Base-by-base conservation (phyloP, 2,797 vertebrate species). In the Microtus obscurus region DNA sequence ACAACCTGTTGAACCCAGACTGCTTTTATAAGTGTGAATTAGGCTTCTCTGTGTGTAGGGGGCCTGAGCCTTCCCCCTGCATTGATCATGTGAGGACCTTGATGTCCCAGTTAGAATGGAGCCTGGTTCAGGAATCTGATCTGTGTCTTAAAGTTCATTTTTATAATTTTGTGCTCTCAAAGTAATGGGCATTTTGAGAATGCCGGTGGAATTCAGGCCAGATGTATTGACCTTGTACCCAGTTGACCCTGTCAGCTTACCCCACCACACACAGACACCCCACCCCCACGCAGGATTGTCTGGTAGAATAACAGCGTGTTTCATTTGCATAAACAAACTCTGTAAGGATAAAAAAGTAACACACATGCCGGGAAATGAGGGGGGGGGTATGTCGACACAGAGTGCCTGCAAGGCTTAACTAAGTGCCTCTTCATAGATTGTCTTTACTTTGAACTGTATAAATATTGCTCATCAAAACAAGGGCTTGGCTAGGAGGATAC, bases 401-500 rank as follows among this genome's bases (percentile, higher is more conserved):
- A 56, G 34, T 67, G 67, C 14, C 17, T 91, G 67, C n/a, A 71
- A 37, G 21, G 88, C 34, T 87, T 87, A 17, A 90, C 0, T 29
- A 12, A 71, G 40, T 89, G 51, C 34, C 40, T 95, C 69, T 80
- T 78, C 89, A 27, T 65, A 53, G 80, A 27, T 91, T 83, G 27
- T 71, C 91, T 95, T 85, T 69, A 69, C 43, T 95, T 81, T 96
- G 45, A 94, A 88, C 53, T 17, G 73, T 45, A 25, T 67, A 19
- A 93, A 53, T 89, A 74, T 89, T 91, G 56, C 76, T 95, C 40
- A 93, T 73, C 94, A 37, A 91, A 45, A 91, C 59, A 87, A 79
- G n/a, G 90, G 76, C 51, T 87, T 23, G 37, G 23, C n/a, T 45
- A 40, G 45, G 13, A 80, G 53, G 12, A 37, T 71, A 34, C 9